A percentile compares a stretch with the other conserved stretches of the same genome.
phyloP scores from a whole-genome alignment of 2,888 invertebrate species.

The Blastobasis lacticolella region DNA sequence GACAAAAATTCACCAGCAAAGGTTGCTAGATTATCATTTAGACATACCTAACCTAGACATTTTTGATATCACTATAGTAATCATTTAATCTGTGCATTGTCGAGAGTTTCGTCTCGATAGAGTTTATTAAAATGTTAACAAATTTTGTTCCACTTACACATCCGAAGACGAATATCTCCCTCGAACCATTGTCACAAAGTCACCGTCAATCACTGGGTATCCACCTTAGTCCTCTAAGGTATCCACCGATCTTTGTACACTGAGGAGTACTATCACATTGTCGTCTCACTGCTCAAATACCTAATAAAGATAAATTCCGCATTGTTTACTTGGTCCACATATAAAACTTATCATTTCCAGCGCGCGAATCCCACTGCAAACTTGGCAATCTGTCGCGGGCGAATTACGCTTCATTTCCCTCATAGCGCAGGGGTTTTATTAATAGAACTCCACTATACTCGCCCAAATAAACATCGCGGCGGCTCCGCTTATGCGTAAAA shows the following conservation, averaged over 20 bases:
- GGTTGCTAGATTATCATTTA: too few relatives aligned
- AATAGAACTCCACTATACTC: conserved; percentile 43
- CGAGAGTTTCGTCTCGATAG: too few relatives aligned
- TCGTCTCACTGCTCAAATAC: conserved; percentile 35
- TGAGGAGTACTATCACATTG: conserved; percentile 28
- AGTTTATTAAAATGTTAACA: too few relatives aligned
- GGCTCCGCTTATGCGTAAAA: conserved; percentile 17
- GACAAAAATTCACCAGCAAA: too few relatives aligned
- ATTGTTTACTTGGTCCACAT: conserved; percentile 42
- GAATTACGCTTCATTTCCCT: conserved; percentile 54
- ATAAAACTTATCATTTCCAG: conserved; percentile 50
- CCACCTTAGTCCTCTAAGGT: conserved; percentile 27
- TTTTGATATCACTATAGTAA: too few relatives aligned
- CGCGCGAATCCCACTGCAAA: conserved; percentile 55
- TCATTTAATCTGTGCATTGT: too few relatives aligned
- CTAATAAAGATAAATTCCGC: conserved; percentile 30
- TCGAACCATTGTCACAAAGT: conserved; percentile 55
- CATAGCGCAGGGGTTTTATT: conserved; percentile 45
- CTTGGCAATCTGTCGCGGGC: conserved; percentile 50
- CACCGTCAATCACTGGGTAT: conserved; percentile 20
- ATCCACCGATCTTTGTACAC: conserved; percentile 1
- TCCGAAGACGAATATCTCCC: conserved; percentile 67
- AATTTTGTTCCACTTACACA: conserved; percentile 41
- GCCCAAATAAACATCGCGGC: conserved; percentile 17
- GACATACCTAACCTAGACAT: too few relatives aligned